A percentile compares a stretch with the other conserved stretches of the same genome.
Conservation (phyloP, 2,888 invertebrate species). For the Lochmaea crataegi region DNA sequence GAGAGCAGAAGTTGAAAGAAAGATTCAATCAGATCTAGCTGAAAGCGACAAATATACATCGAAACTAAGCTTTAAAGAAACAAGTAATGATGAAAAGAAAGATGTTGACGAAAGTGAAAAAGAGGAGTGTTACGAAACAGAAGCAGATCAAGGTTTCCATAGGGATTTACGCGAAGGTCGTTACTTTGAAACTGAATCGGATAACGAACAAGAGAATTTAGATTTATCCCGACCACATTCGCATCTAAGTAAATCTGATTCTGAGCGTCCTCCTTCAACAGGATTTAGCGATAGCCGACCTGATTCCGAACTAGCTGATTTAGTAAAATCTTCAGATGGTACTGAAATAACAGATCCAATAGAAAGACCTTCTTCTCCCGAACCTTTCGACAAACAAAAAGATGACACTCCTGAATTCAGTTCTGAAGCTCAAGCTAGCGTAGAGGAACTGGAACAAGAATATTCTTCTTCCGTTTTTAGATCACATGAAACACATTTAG, state of each 20-base stretch:
- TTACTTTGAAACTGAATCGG: constrained; percentile 56
- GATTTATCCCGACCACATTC: constrained; percentile 52
- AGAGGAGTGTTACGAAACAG: constrained; percentile 64
- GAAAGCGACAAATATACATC: constrained; percentile 62
- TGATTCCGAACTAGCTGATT: constrained; percentile 63
- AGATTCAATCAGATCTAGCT: constrained; percentile 56
- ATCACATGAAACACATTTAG: constrained; percentile 52
- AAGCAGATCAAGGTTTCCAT: constrained; percentile 65
- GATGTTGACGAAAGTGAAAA: constrained; percentile 63
- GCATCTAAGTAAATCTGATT: constrained; percentile 62
- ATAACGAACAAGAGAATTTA: constrained; percentile 48
- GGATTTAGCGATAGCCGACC: constrained; percentile 61
- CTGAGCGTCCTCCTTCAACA: constrained; percentile 61
- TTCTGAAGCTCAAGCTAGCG: constrained; percentile 60
- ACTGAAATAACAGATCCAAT: constrained; percentile 65
- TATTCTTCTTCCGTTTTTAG: constrained; percentile 60
- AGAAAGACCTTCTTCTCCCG: constrained; percentile 68
- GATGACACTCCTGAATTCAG: constrained; percentile 62
- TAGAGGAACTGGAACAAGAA: constrained; percentile 63
- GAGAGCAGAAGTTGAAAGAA: constrained; percentile 52
- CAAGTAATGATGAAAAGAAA: constrained; percentile 64
- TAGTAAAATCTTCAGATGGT: constrained; percentile 61
- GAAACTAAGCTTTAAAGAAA: constrained; percentile 64
- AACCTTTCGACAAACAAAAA: constrained; percentile 64
- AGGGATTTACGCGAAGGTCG: constrained; percentile 62